These are phyloP conservation scores for Delichon dasypus DNA, from an alignment of 2,797 vertebrate species.

Conservation along the genomic window DNA sequence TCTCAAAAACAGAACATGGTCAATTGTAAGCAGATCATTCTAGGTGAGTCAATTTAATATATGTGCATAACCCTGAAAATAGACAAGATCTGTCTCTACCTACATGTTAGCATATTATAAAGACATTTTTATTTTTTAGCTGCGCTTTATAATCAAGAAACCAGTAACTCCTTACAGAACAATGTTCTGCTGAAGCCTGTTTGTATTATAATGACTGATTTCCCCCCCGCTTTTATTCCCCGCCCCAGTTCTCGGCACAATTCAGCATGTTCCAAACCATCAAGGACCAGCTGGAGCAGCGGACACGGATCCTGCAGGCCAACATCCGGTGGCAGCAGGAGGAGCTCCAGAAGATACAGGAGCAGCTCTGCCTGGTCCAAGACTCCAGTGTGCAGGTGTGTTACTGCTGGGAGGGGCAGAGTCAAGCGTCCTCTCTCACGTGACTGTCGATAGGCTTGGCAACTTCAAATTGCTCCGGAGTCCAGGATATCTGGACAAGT, in stretches of 20 bases:
- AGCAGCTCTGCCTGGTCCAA: conserved; percentile 81
- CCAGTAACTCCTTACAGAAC: not conserved
- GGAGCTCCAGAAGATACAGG: conserved; percentile 81
- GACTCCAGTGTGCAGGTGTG: conserved; percentile 76
- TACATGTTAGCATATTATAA: not conserved
- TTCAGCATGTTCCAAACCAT: conserved; percentile 81
- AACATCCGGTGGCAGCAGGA: conserved; percentile 83
- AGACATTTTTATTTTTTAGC: not conserved
- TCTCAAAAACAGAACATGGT: not conserved
- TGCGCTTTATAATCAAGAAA: not conserved
- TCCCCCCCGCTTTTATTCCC: rapidly evolving
- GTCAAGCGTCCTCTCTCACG: rapidly evolving
- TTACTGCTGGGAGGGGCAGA: not conserved
- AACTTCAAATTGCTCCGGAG: not conserved
- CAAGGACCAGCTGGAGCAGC: conserved; percentile 80
- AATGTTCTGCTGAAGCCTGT: not conserved
- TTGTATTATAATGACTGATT: not conserved
- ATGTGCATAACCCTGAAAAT: not conserved
- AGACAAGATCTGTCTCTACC: not conserved
- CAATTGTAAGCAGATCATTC: not conserved
- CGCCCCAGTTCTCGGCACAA: conserved; percentile 71
- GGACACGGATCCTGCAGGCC: conserved; percentile 78
- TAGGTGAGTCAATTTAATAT: not conserved
- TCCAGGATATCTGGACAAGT: not conserved
- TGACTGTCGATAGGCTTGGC: not conserved